phyloP scores from a whole-genome alignment of 2,888 invertebrate genomes.

The Ichneumon xanthorius region DNA sequence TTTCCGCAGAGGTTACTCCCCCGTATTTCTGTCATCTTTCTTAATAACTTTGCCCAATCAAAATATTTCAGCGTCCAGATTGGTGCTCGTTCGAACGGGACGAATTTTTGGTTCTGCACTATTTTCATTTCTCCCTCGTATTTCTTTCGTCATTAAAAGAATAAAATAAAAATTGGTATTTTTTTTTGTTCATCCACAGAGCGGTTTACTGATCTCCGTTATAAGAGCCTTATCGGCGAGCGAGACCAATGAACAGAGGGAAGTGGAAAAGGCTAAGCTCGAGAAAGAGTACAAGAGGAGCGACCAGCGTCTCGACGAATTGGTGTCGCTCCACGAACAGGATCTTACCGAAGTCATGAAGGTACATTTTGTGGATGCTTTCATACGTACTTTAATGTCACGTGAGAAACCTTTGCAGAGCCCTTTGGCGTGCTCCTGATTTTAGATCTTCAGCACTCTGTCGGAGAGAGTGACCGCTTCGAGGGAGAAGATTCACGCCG shows the following conservation, averaged over 20 bases:
- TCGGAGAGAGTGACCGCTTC: constrained; percentile 92
- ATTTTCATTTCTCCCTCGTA: too few relatives aligned
- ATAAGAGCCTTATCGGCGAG: constrained; percentile 97
- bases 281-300: constrained; percentile 97
- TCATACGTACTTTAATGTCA: background rate
- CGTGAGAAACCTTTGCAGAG: constrained; percentile 1
- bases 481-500: constrained; percentile 90
- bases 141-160: too few relatives aligned
- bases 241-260: constrained; percentile 96
- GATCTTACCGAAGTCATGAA: constrained; percentile 94
- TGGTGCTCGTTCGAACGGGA: too few relatives aligned
- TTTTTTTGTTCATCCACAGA: constrained; percentile 85
- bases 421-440: constrained; percentile 48
- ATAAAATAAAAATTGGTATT: background rate
- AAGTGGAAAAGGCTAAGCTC: constrained; percentile 96
- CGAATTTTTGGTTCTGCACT: too few relatives aligned
- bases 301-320: constrained; percentile 94
- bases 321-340: constrained; percentile 94
- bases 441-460: constrained; percentile 90
- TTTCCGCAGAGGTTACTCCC: constrained; percentile 61
- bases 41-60: background rate
- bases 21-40: constrained; percentile 23
- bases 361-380: constrained; percentile 80
- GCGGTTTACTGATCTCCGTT: constrained; percentile 96
- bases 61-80: too few relatives aligned